A percentile compares a stretch with the other conserved stretches of the same genome.
These are phyloP conservation scores for Protula sp. DNA, from an alignment of 2,888 invertebrate genomes.

Conservation along the genomic window DNA sequence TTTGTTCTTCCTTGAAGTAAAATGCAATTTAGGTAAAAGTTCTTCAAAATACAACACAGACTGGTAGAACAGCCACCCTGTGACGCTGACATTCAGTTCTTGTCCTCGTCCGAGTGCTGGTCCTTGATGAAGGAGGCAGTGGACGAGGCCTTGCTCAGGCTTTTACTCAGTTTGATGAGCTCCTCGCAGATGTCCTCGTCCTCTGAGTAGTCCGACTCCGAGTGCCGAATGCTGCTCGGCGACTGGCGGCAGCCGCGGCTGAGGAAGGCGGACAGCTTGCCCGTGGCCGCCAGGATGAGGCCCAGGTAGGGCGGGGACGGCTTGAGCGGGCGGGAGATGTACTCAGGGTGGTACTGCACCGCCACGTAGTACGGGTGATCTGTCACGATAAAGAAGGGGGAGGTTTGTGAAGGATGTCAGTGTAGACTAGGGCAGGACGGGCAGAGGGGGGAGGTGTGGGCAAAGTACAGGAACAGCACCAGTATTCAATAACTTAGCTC, in stretches of 20 bases:
- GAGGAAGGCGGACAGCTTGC: slow-evolving; percentile 64
- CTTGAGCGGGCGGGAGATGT: slow-evolving; percentile 67
- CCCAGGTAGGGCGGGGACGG: slow-evolving; percentile 96
- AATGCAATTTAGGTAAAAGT: too few relatives aligned
- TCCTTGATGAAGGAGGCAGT: neutral
- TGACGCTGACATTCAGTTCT: too few relatives aligned
- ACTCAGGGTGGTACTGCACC: slow-evolving; percentile 98
- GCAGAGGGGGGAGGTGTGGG: too few relatives aligned
- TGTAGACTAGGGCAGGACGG: too few relatives aligned
- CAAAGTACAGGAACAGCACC: too few relatives aligned
- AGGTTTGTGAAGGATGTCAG: too few relatives aligned
- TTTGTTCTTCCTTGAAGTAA: too few relatives aligned
- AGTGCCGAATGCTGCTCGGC: slow-evolving; percentile 24
- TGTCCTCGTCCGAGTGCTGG: too few relatives aligned
- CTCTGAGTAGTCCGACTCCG: slow-evolving; percentile 7
- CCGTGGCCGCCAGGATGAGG: slow-evolving; percentile 81
- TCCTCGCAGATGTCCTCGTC: slow-evolving; percentile 9
- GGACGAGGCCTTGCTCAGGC: neutral
- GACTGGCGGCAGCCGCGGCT: slow-evolving; percentile 43
- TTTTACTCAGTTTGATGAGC: neutral
- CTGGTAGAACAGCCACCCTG: too few relatives aligned
- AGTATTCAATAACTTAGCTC: too few relatives aligned
- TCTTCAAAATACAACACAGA: too few relatives aligned
- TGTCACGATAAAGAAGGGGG: slow-evolving; percentile 25
- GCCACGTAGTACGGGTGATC: slow-evolving; percentile 89